Conservation (phyloP, 2,888 invertebrate species). For the Electrophaes corylata region DNA sequence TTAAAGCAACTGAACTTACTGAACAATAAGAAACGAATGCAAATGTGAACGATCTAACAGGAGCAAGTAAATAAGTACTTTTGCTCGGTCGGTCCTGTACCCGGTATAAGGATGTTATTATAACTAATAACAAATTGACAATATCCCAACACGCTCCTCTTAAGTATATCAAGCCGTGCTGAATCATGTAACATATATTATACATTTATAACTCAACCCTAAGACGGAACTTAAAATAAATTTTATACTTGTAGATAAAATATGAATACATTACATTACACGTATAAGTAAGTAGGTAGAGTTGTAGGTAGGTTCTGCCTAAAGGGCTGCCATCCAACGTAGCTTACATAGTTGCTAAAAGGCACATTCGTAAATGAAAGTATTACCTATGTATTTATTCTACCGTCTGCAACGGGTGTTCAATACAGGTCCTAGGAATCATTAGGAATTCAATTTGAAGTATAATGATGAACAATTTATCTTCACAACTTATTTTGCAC, state of each 20-base stretch:
- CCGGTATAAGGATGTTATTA: too few relatives aligned
- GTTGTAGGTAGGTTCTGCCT: neutral
- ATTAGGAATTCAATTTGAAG: conserved; percentile 37
- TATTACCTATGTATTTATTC: conserved; percentile 25
- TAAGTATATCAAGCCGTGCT: neutral
- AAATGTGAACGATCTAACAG: too few relatives aligned
- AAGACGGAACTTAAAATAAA: conserved; percentile 29
- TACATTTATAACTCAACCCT: neutral
- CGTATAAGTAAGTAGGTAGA: neutral
- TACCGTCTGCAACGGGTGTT: conserved; percentile 20
- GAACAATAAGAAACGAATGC: too few relatives aligned
- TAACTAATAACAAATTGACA: too few relatives aligned
- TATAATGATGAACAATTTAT: conserved; percentile 31
- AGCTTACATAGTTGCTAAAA: neutral
- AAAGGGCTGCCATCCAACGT: neutral
- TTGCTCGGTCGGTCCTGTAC: too few relatives aligned
- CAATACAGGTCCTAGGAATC: conserved; percentile 29
- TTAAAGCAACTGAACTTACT: too few relatives aligned
- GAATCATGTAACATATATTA: neutral
- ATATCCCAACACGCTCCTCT: neutral
- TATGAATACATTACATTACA: conserved; percentile 12
- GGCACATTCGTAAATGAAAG: conserved; percentile 1
- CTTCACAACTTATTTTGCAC: conserved; percentile 37
- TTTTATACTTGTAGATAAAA: conserved; percentile 23
- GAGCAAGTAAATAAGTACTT: too few relatives aligned